phyloP scores from a whole-genome alignment of 2,797 vertebrate species.

The Hoplostethus mediterraneus region DNA sequence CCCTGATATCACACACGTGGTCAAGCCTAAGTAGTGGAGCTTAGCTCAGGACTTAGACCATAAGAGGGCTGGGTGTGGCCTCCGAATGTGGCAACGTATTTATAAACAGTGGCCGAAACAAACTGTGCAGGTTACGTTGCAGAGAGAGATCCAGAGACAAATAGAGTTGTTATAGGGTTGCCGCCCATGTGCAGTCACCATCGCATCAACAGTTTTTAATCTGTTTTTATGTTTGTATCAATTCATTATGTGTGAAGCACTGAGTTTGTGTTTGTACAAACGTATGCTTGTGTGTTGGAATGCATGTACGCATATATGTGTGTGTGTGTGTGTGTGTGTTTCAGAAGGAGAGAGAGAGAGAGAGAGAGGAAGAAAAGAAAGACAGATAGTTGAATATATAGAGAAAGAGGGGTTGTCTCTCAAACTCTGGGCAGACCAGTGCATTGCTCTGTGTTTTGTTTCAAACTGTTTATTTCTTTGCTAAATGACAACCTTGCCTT shows the following conservation, averaged over 20 bases:
- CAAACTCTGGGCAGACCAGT: slow-evolving; percentile 51
- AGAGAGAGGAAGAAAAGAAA: background rate
- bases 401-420: slow-evolving; percentile 23
- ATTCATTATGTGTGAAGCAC: slow-evolving; percentile 49
- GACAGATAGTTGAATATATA: slow-evolving; percentile 18
- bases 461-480: slow-evolving; percentile 73
- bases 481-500: slow-evolving; percentile 83
- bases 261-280: slow-evolving; percentile 29
- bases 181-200: slow-evolving; percentile 9
- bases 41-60: slow-evolving; percentile 65
- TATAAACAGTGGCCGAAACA: slow-evolving; percentile 47
- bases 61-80: slow-evolving; percentile 55
- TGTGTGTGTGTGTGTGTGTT: slow-evolving; percentile 22
- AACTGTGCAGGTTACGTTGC: slow-evolving; percentile 68
- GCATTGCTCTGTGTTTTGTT: slow-evolving; percentile 72
- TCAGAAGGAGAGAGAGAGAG: slow-evolving; percentile 14
- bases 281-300: slow-evolving; percentile 32
- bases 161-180: slow-evolving; percentile 34
- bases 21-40: slow-evolving; percentile 76
- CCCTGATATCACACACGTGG: slow-evolving; percentile 68
- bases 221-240: slow-evolving; percentile 45
- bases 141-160: slow-evolving; percentile 25
- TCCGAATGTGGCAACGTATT: slow-evolving; percentile 73
- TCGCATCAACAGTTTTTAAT: background rate
- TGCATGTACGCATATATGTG: slow-evolving; percentile 23